Evolutionary conservation across 2,113 vertebrate species (phyloP), one percentile per base, ranked within the genome.

Genomic region (Coturnix japonica): DNA sequence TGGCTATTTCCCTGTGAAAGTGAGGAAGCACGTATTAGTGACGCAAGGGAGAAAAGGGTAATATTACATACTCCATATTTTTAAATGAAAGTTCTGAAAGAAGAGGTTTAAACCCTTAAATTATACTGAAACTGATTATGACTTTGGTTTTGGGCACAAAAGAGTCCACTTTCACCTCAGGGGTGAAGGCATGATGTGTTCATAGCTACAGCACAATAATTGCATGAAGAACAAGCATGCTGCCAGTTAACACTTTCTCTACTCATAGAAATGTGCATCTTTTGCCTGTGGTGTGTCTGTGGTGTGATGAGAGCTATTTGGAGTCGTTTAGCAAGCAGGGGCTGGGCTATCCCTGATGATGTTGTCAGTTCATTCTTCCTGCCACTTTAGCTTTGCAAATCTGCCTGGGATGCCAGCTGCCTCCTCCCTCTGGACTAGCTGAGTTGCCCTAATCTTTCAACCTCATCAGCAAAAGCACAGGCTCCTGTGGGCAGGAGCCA

Each of bases 61-160:
- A 30, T 87, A 91, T 91, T 96, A 95, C 70, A 79, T 54, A 63
- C n/a, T 17, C 54, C 66, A 61, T 47, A 59, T 94, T 81, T 76
- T 78, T 81, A 95, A 95, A 83, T 72, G 4, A 60, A 43, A 51
- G 2, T 64, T 87, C 37, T 74, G 23, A 77, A 73, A 79, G 10
- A 69, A 76, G 21, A 20, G 8, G 5, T 47, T 57, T 56, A 37
- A 81, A 16, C 8, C 4, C 18, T 67, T 37, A 79, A 64, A 80
- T 56, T 1, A 8, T 64, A 35, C 22, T 22, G 17, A 26, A 53
- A 47, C 13, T 35, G 20, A 39, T 51, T 47, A 56, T 22, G 33
- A 57, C 37, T 80, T 49, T 53, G 71, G 4, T n/a, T 89, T 87
- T 74, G 56, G 41, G 39, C 13, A 21, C 7, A 21, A 39, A 64